phyloP scores from a whole-genome alignment of 2,888 invertebrate genomes.

The Drosophila anomelani region DNA sequence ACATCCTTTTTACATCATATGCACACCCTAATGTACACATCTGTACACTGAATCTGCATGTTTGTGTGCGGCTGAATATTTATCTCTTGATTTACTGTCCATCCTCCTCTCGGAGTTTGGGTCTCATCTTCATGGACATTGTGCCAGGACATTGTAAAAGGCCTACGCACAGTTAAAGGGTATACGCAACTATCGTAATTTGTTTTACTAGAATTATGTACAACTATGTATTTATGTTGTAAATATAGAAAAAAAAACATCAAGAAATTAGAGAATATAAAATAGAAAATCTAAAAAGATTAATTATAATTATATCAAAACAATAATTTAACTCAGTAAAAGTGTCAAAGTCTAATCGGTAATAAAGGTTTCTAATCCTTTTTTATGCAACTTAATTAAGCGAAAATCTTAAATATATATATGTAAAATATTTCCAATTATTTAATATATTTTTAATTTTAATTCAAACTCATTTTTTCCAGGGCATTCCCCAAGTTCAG shows the following conservation, averaged over 20 bases:
- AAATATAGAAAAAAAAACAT: background rate
- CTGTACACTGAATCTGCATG: slow-evolving; percentile 11
- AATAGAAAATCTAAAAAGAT: too few species aligned
- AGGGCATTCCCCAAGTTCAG: slow-evolving; percentile 13
- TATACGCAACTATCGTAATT: background rate
- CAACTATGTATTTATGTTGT: too few species aligned
- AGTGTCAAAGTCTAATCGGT: too few species aligned
- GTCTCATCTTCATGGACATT: slow-evolving; percentile 39
- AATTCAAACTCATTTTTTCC: background rate
- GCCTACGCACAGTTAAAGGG: background rate
- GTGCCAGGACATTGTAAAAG: slow-evolving; percentile 16
- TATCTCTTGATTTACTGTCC: slow-evolving; percentile 76
- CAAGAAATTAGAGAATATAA: too few species aligned
- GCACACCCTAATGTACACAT: slow-evolving; percentile 28
- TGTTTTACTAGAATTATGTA: background rate
- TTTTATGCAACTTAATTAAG: too few species aligned
- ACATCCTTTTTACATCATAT: background rate
- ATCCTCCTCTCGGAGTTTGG: slow-evolving; percentile 14
- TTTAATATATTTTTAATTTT: background rate
- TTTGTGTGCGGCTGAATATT: slow-evolving; percentile 48
- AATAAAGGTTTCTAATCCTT: too few species aligned
- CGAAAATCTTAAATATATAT: background rate
- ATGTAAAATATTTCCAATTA: background rate
- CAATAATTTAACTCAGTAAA: too few species aligned
- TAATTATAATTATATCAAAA: too few species aligned